Evolutionary conservation across 2,797 vertebrate genomes (phyloP), one percentile per base, ranked within the genome.

Genomic region (Ptychadena robeensis): DNA sequence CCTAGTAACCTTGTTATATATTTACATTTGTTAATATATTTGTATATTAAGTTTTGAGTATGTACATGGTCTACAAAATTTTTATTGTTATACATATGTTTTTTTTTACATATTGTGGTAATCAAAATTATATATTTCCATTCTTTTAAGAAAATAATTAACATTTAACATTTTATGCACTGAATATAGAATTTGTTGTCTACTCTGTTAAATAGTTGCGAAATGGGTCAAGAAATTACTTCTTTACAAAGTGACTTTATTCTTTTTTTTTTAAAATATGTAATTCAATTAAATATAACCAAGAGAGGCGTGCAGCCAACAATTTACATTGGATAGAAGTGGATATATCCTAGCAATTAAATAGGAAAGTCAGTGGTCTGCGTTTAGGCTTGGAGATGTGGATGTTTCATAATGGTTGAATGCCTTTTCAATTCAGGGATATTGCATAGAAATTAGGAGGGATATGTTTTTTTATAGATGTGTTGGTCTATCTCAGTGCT

Each of bases 391-490:
- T 28, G 63, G 61, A 38, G 70, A 76, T 57, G 31, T 34, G 34
- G 72, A 74, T 57, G 65, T 57, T 80, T 66, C 11, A 74, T 37
- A 80, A 48, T 64, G 53, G 75, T 61, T 18, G 53, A 70, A 63
- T 57, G 37, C 44, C 53, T 63, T 68, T 80, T 79, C 72, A 80
- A 67, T 80, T 85, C 44, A 48, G 69, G 72, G 77, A 38, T 76
- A 80, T 81, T 85, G 83, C 83, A 76, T 85, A 71, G 61, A 67
- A 81, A 80, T 85, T 65, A 80, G 66, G 72, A 65, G 59, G 72
- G 78, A 73, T 80, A 44, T 75, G 71, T 70, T 80, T 65, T 70
- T 84, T 81, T 76, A 75, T 80, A 44, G 48, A 34, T 82, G 81
- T 82, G 73, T 70, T 76, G 73, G 81, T 82, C 73, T 82, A 61